Evolutionary conservation across 2,888 invertebrate species (phyloP), one percentile per base, ranked within the genome.

Genomic region (Mythimna albipuncta): DNA sequence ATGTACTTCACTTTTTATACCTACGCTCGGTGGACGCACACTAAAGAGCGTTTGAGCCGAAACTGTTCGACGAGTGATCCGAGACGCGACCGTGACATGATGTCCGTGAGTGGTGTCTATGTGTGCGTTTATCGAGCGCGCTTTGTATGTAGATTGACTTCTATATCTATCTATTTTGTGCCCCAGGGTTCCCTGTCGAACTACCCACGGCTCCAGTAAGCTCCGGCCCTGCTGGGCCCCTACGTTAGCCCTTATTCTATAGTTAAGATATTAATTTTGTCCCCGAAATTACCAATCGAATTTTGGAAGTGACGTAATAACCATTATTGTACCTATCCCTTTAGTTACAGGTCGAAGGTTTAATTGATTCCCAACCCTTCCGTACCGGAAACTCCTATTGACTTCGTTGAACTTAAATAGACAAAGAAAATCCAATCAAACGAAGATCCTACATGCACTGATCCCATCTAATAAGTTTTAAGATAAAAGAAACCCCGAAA

Each of bases 401-500:
- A 47, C 55, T 68, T 26, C 61, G 61, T 66, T 62, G 59, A 83
- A 79, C 83, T 74, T 65, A 64, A 83, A 75, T 62, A 74, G 70
- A 74, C 65, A 75, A 75, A 83, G 75, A 65, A 75, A 83, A 75
- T 65, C 68, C 74, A 73, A 79, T 73, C 77, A 67, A 69, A 85
- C 54, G 44, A 72, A 75, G 73, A 64, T 66, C 75, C 72, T 62
- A 55, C 61, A 82, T 61, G 61, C 61, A 59, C 67, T 69, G 79
- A 69, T 73, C 72, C 44, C 70, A 73, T 75, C 75, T 75, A 83
- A 82, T 81, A 82, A 81, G 81, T 82, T 79, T 67, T 67, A 79
- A 81, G 81, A 83, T 79, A 83, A 85, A 84, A 85, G 70, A 72
- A 66, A 64, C 64, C 64, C 64, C 68, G 69, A 78, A 75, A 61